Evolutionary conservation across 2,888 invertebrate genomes (phyloP), one percentile per base, ranked within the genome.

Genomic region (Heliconius erato): DNA sequence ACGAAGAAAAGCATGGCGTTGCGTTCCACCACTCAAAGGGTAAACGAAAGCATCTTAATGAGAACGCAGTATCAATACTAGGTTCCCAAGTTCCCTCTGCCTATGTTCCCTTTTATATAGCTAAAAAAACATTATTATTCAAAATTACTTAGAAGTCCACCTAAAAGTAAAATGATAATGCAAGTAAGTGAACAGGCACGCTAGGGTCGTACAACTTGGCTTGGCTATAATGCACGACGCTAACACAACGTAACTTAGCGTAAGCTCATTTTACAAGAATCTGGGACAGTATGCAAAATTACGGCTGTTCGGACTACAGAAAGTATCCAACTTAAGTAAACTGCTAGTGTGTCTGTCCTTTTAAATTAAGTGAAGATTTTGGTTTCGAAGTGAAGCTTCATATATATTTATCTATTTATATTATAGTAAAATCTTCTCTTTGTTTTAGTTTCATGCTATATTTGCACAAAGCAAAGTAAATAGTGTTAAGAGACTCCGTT

Each of bases 231-330:
- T 74, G 54, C 12, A 74, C 74, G 9, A 49, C 23, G 74, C 54
- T 54, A 54, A 49, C 54, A 54, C 54, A 54, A 49, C 54, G 54
- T 74, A 54, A 74, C 74, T 74, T 23, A 74, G 32, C 32, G 54
- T 74, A 74, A 74, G 19, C 49, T 49, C 49, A 74, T 74, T 74
- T 74, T 32, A 74, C 74, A 28, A 74, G 74, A 74, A 74, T 74
- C 74, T 54, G 54, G 54, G 16, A 28, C 54, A 32, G 74, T 26
- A 74, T 74, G 72, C 49, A 74, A 54, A 49, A 74, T 54, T 12
- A 49, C 49, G 32, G 68, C 32, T 32, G 68, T 68, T 32, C 23
- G 35, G 35, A 74, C 49, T 26, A 54, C 32, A 32, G 32, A 74
- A 74, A 54, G 23, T 74, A 35, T 69, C 69, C 35, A 35, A 12